Percentiles rank a stretch among this genome's conserved stretches.
Evolutionary conservation across 2,797 vertebrate species (phyloP).

Genomic region (Sphaeramia orbicularis): DNA sequence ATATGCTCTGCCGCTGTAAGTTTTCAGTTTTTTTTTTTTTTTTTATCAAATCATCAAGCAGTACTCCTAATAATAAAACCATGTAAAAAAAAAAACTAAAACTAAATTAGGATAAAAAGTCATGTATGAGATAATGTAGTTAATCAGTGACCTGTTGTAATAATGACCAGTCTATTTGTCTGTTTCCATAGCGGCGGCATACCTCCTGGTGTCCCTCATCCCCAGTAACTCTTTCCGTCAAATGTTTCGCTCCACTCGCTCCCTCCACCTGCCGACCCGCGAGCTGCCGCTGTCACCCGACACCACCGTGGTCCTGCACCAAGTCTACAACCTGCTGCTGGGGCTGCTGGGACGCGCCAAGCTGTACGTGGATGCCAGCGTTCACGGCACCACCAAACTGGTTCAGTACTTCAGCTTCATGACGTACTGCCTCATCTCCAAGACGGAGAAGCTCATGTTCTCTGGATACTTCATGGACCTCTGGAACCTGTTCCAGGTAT

Average conservation of each 20-base stretch:
- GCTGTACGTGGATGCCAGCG: conserved; percentile 96
- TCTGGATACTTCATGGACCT: conserved; percentile 99
- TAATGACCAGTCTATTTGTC: background rate
- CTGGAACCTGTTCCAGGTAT: conserved; percentile 96
- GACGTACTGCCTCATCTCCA: conserved; percentile 99
- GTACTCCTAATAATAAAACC: no score
- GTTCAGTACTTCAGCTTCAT: conserved; percentile 99
- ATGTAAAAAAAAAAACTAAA: no score
- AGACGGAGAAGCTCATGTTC: conserved; percentile 99
- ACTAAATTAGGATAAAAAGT: no score
- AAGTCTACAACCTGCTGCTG: conserved; percentile 97
- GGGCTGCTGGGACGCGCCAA: conserved; percentile 96
- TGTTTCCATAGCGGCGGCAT: conserved; percentile 90
- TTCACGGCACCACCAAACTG: conserved; percentile 97
- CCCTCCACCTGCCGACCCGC: conserved; percentile 95
- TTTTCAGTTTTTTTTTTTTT: no score
- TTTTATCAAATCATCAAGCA: no score
- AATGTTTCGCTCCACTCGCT: conserved; percentile 98
- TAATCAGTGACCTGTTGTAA: no score
- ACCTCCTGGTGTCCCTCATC: conserved; percentile 98
- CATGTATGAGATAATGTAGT: no score
- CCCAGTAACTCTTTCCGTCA: conserved; percentile 99
- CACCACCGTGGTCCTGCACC: conserved; percentile 97
- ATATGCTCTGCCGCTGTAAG: no score
- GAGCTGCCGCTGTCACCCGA: conserved; percentile 97